Evolutionary conservation across 2,888 invertebrate species (phyloP).

Genomic region (Dermolepida albohirtum): DNA sequence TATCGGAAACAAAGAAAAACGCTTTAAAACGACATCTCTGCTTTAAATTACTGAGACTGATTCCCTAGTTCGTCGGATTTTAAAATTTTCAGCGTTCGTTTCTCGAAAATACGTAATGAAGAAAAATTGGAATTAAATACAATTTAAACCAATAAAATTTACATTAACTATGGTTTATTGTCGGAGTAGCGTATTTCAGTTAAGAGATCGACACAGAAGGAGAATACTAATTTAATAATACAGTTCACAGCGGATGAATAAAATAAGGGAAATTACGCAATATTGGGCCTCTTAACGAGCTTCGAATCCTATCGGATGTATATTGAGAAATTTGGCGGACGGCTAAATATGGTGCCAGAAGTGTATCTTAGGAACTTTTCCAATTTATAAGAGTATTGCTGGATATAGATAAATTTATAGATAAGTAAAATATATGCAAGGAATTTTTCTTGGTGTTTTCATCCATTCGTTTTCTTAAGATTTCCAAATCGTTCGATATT

Average conservation of each 20-base stretch:
- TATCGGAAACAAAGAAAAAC: background rate
- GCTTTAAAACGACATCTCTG: conserved; percentile 52
- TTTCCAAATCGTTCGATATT: conserved; percentile 16
- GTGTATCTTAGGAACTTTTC: conserved; percentile 22
- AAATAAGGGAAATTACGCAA: conserved; percentile 44
- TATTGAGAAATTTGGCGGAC: conserved; percentile 26
- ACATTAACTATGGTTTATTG: conserved; percentile 43
- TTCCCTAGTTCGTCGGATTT: conserved; percentile 29
- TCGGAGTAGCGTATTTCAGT: conserved; percentile 22
- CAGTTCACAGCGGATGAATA: conserved; percentile 45
- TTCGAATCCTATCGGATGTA: conserved; percentile 29
- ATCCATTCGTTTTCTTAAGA: conserved; percentile 9
- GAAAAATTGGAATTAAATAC: conserved; percentile 45
- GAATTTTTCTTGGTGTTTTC: conserved; percentile 10
- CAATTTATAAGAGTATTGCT: conserved; percentile 33
- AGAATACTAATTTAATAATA: conserved; percentile 44
- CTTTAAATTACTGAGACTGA: conserved; percentile 45
- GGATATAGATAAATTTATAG: conserved; percentile 35
- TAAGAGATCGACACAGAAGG: conserved; percentile 16
- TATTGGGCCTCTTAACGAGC: conserved; percentile 42
- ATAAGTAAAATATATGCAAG: conserved; percentile 18
- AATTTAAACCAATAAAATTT: conserved; percentile 46
- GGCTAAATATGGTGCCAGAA: conserved; percentile 29
- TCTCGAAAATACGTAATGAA: conserved; percentile 32
- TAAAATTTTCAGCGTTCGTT: conserved; percentile 22